These are phyloP conservation scores for Bujurquina vittata DNA, from an alignment of 2,113 vertebrate genomes.

Conservation along the genomic window DNA sequence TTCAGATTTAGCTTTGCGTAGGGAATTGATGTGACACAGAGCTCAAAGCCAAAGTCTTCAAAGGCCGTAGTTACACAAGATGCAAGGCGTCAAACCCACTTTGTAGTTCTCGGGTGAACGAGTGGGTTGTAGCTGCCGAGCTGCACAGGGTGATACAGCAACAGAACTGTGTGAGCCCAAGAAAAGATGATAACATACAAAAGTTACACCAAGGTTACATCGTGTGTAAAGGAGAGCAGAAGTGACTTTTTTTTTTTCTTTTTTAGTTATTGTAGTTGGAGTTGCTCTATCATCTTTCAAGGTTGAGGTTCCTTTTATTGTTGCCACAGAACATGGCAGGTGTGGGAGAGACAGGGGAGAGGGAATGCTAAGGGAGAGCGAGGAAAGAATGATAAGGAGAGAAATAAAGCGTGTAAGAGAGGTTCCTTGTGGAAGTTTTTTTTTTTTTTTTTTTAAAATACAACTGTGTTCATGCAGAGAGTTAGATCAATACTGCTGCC, in stretches of 20 bases:
- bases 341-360: conserved; percentile 31
- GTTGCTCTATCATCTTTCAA: conserved; percentile 59
- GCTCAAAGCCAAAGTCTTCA: conserved; percentile 76
- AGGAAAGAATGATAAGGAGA: conserved; percentile 23
- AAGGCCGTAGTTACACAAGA: conserved; percentile 75
- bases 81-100: conserved; percentile 72
- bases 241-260: neutral
- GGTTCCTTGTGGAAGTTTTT: neutral
- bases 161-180: conserved; percentile 37
- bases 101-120: conserved; percentile 67
- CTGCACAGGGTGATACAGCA: conserved; percentile 55
- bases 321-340: conserved; percentile 57
- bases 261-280: conserved; percentile 25
- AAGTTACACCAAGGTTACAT: conserved; percentile 66
- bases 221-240: conserved; percentile 29
- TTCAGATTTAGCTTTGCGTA: conserved; percentile 73
- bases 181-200: conserved; percentile 52
- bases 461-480: neutral
- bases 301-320: conserved; percentile 58
- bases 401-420: conserved; percentile 30
- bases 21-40: conserved; percentile 77
- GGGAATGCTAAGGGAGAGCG: conserved; percentile 21
- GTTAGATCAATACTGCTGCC: neutral
- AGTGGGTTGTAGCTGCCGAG: conserved; percentile 67
- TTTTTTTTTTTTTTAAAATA: neutral